Percentiles rank a stretch among this genome's conserved stretches.
Evolutionary conservation across 2,797 vertebrate species (phyloP).

Genomic region (Moxostoma hubbsi): DNA sequence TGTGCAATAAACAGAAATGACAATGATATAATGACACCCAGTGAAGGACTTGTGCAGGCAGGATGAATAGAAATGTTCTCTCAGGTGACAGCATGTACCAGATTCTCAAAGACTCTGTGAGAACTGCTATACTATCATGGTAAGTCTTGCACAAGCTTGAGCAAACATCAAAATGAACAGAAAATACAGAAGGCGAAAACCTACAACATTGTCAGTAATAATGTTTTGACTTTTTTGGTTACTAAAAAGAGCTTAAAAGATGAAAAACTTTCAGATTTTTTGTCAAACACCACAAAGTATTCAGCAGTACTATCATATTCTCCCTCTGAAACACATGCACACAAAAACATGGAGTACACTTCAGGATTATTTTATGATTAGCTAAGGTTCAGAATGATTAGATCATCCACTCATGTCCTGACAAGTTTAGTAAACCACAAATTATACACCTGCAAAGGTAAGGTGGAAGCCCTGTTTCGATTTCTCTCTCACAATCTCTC

Average conservation of each 20-base stretch:
- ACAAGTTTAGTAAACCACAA: constrained; percentile 45
- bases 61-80: constrained; percentile 44
- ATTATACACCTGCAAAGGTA: constrained; percentile 21
- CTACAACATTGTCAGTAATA: constrained; percentile 13
- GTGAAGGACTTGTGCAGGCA: constrained; percentile 52
- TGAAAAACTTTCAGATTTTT: too few relatives aligned
- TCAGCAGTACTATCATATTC: not conserved
- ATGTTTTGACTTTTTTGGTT: not conserved
- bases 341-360: not conserved
- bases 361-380: constrained; percentile 10
- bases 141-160: constrained; percentile 24
- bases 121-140: constrained; percentile 28
- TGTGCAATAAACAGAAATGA: constrained; percentile 41
- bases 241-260: not conserved
- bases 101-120: constrained; percentile 42
- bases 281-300: too few relatives aligned
- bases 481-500: not conserved
- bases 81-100: constrained; percentile 32
- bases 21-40: constrained; percentile 26
- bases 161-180: constrained; percentile 32
- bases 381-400: constrained; percentile 48
- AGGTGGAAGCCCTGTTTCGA: constrained; percentile 21
- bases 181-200: constrained; percentile 46
- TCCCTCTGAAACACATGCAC: not conserved
- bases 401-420: constrained; percentile 53